Evolutionary conservation across 2,113 vertebrate genomes (phyloP), one percentile per base, ranked within the genome.

Genomic region (Ginglymostoma cirratum): DNA sequence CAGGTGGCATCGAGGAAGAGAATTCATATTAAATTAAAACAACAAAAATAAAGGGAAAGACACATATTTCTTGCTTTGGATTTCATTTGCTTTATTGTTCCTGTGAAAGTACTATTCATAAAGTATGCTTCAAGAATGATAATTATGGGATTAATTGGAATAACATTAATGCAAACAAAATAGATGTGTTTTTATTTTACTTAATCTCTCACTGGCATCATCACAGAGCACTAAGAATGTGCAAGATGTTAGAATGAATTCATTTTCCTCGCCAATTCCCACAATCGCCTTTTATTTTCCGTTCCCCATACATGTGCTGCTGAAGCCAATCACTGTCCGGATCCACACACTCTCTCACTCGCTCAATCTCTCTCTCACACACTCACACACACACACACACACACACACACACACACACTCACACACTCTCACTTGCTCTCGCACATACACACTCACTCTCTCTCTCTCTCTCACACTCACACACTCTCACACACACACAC

Each of bases 101-200:
- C 87, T 92, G 55, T 92, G 87, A 61, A 92, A 92, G 55, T 92
- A 30, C 87, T 15, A 19, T 92, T 55, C n/a, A n/a, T 92, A 61
- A 92, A 92, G n/a, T 92, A 65, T 92, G 34, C 55, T 92, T 61
- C 52, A 90, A 61, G 27, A 61, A 90, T 90, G 52, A 61, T 52
- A n/a, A 61, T 92, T 92, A 65, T 65, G 87, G 55, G 87, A 92
- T 92, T 92, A 92, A 92, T 92, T 92, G 55, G 27, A 92, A 65
- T 65, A 61, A 92, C 87, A 92, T 42, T 55, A 90, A 90, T 65
- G 52, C 87, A 65, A 61, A 61, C 55, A 92, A 92, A 92, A 61
- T 92, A 65, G 55, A 92, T 61, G 87, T 19, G 55, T 65, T 90
- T 83, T 83, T 87, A 8, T 87, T 92, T 92, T 65, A 92, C 30